These are phyloP conservation scores for Anagyrus pseudococci DNA, from an alignment of 2,888 invertebrate species.

Conservation along the genomic window DNA sequence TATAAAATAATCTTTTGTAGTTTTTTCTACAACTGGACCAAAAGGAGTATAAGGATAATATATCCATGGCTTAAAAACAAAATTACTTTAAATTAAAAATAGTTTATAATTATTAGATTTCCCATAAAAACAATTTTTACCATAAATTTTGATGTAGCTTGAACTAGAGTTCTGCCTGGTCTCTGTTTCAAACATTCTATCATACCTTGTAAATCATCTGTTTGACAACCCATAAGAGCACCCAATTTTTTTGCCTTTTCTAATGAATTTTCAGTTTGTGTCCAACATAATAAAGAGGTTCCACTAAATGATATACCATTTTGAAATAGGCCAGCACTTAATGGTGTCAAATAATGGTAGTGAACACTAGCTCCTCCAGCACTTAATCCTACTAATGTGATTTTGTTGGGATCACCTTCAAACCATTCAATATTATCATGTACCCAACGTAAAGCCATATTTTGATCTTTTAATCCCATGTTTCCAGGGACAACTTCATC, in stretches of 20 bases:
- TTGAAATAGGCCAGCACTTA: constrained; percentile 66
- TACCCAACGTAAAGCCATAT: constrained; percentile 74
- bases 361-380: constrained; percentile 80
- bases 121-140: constrained; percentile 52
- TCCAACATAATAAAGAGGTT: constrained; percentile 67
- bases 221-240: constrained; percentile 70
- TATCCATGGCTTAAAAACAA: constrained; percentile 65
- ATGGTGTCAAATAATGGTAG: constrained; percentile 72
- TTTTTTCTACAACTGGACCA: constrained; percentile 73
- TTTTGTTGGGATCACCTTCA: constrained; percentile 74
- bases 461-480: constrained; percentile 78
- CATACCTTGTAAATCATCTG: constrained; percentile 64
- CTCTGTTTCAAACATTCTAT: constrained; percentile 71
- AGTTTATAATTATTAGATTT: not conserved
- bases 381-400: constrained; percentile 74
- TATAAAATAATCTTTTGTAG: constrained; percentile 69
- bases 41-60: constrained; percentile 77
- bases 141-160: constrained; percentile 67
- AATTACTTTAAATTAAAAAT: not conserved
- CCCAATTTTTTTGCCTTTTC: constrained; percentile 71
- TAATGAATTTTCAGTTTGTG: constrained; percentile 57
- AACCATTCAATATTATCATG: constrained; percentile 73
- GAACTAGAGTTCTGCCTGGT: constrained; percentile 69
- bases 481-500: constrained; percentile 75
- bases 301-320: constrained; percentile 77